Evolutionary conservation across 2,113 vertebrate species (phyloP).

Genomic region (Pelecanus crispus): DNA sequence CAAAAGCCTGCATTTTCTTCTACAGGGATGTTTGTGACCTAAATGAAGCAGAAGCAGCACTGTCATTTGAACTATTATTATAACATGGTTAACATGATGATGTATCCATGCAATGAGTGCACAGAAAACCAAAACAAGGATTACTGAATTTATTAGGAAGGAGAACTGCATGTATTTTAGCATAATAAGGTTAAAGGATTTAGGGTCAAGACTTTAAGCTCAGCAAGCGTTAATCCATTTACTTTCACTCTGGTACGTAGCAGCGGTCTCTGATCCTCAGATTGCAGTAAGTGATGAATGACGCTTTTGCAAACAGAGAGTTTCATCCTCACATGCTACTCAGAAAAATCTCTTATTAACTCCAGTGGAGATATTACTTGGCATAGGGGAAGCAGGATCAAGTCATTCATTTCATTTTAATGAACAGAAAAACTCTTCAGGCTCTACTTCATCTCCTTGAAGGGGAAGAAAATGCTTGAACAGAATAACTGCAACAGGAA

Average conservation of each 20-base stretch:
- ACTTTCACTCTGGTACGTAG: not conserved
- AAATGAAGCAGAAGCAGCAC: not conserved
- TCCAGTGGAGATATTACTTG: not conserved
- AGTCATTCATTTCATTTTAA: not conserved
- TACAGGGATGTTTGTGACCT: not conserved
- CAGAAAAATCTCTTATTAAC: not conserved
- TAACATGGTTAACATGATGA: not conserved
- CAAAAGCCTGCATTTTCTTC: not conserved
- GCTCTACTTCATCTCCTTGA: not conserved
- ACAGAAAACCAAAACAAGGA: not conserved
- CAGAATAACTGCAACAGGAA: not conserved
- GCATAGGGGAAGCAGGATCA: not conserved
- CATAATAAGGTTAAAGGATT: not conserved
- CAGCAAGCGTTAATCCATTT: not conserved
- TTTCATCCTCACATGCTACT: not conserved
- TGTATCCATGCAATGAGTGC: not conserved
- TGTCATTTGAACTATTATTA: not conserved
- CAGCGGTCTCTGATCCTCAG: not conserved
- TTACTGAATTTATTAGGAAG: not conserved
- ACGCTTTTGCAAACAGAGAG: not conserved
- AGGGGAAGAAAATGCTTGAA: not conserved
- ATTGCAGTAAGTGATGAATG: not conserved
- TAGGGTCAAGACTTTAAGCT: not conserved
- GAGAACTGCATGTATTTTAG: not conserved
- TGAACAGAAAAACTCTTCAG: not conserved